A percentile compares a stretch with the other conserved stretches of the same genome.
phyloP scores from a whole-genome alignment of 2,113 vertebrate genomes.

The Urocynchramus pylzowi region DNA sequence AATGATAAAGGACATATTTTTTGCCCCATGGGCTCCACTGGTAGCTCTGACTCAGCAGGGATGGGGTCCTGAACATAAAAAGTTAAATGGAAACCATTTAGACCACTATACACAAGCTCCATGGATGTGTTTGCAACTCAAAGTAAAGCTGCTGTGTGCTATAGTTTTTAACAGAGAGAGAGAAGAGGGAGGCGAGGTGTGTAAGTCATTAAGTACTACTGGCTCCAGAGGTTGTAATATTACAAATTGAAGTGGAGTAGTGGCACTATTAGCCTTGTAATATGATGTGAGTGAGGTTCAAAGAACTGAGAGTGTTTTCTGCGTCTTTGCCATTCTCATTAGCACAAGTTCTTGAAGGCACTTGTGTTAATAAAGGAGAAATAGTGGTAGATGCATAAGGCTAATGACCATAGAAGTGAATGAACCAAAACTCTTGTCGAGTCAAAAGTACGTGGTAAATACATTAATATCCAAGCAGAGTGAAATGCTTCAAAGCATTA shows the following conservation, averaged over 20 bases:
- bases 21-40: background rate
- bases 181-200: background rate
- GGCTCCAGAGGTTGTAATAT: background rate
- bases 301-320: background rate
- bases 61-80: background rate
- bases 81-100: background rate
- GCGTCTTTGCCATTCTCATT: background rate
- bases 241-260: background rate
- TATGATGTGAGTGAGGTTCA: background rate
- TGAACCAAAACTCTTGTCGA: background rate
- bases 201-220: background rate
- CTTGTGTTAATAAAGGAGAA: constrained; percentile 7
- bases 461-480: background rate
- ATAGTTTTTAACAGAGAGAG: background rate
- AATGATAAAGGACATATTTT: background rate
- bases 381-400: background rate
- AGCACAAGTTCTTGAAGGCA: background rate
- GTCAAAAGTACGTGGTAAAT: background rate
- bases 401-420: background rate
- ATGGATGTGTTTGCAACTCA: background rate
- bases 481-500: background rate
- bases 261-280: background rate
- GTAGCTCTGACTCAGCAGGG: background rate
- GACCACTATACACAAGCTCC: no score
- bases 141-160: background rate